A percentile compares a stretch with the other conserved stretches of the same genome.
phyloP scores from a whole-genome alignment of 2,113 vertebrate genomes.

The Zapornia atra region DNA sequence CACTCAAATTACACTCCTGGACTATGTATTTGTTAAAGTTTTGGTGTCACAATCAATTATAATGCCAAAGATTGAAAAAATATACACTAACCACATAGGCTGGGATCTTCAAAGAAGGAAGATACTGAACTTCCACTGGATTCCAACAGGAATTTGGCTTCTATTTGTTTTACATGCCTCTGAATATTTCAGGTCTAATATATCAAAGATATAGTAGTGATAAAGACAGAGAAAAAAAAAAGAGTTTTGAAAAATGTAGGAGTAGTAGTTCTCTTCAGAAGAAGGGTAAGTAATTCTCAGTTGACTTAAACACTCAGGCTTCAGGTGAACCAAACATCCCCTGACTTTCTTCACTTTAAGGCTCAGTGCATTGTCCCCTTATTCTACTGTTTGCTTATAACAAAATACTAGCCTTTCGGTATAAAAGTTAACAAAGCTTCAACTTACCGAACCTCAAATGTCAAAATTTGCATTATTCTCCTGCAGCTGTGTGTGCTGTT shows the following conservation, averaged over 20 bases:
- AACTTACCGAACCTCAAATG: slow-evolving; percentile 4
- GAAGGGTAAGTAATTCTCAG: neutral
- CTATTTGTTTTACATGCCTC: neutral
- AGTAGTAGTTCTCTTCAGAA: neutral
- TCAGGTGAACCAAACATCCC: neutral
- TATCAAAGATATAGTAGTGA: neutral
- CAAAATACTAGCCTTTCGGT: neutral
- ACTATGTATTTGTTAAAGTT: neutral
- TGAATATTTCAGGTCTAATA: neutral
- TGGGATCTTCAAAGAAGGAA: neutral
- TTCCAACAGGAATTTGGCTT: neutral
- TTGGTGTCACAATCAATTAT: neutral
- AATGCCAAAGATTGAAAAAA: neutral
- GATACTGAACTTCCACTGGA: neutral
- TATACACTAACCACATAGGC: neutral
- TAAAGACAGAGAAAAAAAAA: neutral
- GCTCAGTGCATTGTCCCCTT: neutral
- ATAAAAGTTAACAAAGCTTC: slow-evolving; percentile 36
- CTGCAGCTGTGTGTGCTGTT: neutral
- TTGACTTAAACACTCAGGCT: neutral
- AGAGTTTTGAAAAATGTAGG: neutral
- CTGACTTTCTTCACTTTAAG: neutral
- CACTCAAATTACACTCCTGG: neutral
- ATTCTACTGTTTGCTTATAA: slow-evolving; percentile 5
- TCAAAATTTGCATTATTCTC: slow-evolving; percentile 43